Percentiles rank a stretch among this genome's conserved stretches.
These are phyloP conservation scores for Philaethria dido DNA, from an alignment of 2,888 invertebrate genomes.

Conservation along the genomic window DNA sequence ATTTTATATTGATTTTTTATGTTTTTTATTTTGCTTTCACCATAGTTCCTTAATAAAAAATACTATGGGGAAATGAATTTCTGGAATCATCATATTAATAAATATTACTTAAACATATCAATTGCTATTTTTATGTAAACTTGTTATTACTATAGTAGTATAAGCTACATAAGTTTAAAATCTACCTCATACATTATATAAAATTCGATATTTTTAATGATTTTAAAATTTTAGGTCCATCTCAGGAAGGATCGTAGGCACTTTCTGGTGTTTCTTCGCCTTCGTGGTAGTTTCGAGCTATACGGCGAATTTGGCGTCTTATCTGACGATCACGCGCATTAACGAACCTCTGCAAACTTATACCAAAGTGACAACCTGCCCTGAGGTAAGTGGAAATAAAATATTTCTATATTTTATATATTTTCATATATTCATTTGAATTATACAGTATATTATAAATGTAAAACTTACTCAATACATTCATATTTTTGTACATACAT, in stretches of 20 bases:
- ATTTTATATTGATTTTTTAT: neutral
- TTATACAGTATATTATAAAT: no score
- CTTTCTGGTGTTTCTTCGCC: constrained; percentile 99
- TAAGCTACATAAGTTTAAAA: no score
- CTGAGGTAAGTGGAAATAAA: constrained; percentile 56
- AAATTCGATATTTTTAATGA: no score
- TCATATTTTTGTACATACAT: no score
- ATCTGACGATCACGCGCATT: constrained; percentile 97
- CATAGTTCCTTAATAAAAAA: neutral
- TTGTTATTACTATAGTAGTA: no score
- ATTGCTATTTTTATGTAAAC: no score
- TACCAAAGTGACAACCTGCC: constrained; percentile 64
- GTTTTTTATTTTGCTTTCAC: neutral
- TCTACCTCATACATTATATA: no score
- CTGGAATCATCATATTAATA: no score
- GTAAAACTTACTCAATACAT: neutral
- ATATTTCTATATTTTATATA: neutral
- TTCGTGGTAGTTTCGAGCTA: constrained; percentile 98
- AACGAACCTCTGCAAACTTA: constrained; percentile 91
- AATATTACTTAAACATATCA: no score
- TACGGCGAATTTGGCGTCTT: constrained; percentile 98
- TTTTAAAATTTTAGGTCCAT: constrained; percentile 84
- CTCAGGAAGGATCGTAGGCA: constrained; percentile 96
- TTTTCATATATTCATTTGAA: neutral
- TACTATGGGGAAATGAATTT: no score